phyloP scores from a whole-genome alignment of 2,113 vertebrate genomes.

The Raja brachyura region DNA sequence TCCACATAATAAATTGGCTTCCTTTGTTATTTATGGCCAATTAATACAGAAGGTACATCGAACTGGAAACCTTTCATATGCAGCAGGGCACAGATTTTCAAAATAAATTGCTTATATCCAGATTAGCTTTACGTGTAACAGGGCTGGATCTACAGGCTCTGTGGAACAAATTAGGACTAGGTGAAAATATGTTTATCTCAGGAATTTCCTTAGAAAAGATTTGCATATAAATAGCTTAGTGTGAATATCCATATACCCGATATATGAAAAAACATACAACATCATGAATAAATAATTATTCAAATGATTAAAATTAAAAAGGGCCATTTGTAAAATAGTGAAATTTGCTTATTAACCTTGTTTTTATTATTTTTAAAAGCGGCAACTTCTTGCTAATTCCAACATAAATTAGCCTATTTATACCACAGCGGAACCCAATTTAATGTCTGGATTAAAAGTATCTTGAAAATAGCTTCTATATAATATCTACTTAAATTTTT shows the following conservation, averaged over 20 bases:
- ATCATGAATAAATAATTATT: slow-evolving; percentile 36
- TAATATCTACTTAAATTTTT: not conserved
- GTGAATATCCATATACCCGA: slow-evolving; percentile 24
- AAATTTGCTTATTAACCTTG: not conserved
- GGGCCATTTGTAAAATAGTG: not conserved
- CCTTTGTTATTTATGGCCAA: slow-evolving; percentile 18
- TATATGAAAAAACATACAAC: slow-evolving; percentile 19
- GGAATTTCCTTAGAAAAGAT: slow-evolving; percentile 23
- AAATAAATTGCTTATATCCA: slow-evolving; percentile 38
- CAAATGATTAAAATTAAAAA: slow-evolving; percentile 28
- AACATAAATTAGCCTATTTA: slow-evolving; percentile 12
- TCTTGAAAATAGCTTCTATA: not conserved
- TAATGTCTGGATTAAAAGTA: slow-evolving; percentile 30
- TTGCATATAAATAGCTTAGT: slow-evolving; percentile 33
- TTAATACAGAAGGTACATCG: slow-evolving; percentile 32
- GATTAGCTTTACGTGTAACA: slow-evolving; percentile 23
- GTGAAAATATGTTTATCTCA: slow-evolving; percentile 38
- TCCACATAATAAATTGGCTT: slow-evolving; percentile 31
- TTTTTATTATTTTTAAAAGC: not conserved
- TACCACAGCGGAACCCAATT: slow-evolving; percentile 6
- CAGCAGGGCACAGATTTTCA: slow-evolving; percentile 23
- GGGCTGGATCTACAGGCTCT: not conserved
- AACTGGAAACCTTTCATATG: slow-evolving; percentile 25
- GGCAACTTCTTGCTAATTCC: not conserved
- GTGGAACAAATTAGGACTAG: slow-evolving; percentile 34